These are phyloP conservation scores for Triplophysa tibetana DNA, from an alignment of 2,113 vertebrate genomes.

Conservation along the genomic window DNA sequence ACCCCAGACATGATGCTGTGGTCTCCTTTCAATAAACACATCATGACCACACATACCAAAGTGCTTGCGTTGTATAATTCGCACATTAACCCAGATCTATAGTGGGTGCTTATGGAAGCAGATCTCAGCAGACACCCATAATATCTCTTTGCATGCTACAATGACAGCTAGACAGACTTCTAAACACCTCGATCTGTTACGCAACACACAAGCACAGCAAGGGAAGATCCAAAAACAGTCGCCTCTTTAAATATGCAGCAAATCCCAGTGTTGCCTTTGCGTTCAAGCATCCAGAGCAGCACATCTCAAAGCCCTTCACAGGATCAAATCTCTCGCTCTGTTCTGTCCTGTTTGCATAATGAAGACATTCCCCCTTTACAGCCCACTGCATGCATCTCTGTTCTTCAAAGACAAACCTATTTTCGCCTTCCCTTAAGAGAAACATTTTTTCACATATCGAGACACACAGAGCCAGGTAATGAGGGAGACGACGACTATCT, in stretches of 20 bases:
- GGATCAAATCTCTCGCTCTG: conserved; percentile 15
- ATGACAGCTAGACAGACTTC: neutral
- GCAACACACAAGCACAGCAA: conserved; percentile 16
- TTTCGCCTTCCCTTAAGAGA: conserved; percentile 24
- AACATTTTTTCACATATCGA: neutral
- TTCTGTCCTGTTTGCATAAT: conserved; percentile 40
- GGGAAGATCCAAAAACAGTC: conserved; percentile 10
- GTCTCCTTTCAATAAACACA: neutral
- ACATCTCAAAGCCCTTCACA: neutral
- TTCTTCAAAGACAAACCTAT: conserved; percentile 35
- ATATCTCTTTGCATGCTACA: neutral
- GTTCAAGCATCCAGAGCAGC: neutral
- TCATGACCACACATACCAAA: neutral
- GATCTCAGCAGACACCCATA: neutral
- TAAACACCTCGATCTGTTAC: neutral
- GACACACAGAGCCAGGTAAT: conserved; percentile 29
- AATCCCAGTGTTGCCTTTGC: conserved; percentile 6
- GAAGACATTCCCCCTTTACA: conserved; percentile 34
- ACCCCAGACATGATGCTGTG: neutral
- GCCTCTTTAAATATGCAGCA: conserved; percentile 18
- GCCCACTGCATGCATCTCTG: conserved; percentile 20
- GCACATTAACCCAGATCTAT: neutral
- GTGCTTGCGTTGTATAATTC: neutral
- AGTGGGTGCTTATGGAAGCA: neutral
- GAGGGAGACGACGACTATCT: conserved; percentile 31